Conservation (phyloP, 92 coral and sea anemone species). For the Anthopleura xanthogrammica region DNA sequence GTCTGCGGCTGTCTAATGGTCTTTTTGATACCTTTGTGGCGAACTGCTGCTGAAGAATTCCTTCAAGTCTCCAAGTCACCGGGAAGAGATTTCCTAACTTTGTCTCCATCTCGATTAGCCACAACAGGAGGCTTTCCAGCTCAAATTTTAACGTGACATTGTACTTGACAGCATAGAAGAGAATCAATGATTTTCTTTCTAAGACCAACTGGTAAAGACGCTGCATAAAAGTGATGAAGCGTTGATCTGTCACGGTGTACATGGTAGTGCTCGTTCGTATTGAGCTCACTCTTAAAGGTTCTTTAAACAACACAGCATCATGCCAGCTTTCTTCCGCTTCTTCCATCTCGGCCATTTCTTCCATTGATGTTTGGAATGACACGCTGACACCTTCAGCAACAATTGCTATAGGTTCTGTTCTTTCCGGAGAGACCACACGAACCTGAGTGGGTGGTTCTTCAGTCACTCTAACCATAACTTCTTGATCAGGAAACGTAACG, state of each 20-base stretch:
- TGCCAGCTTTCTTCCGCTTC: slow-evolving; percentile 32
- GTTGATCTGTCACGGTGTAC: slow-evolving; percentile 42
- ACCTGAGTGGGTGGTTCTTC: slow-evolving; percentile 26
- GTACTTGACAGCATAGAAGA: slow-evolving; percentile 60
- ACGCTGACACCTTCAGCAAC: slow-evolving; percentile 8
- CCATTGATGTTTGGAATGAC: slow-evolving; percentile 11
- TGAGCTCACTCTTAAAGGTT: slow-evolving; percentile 15
- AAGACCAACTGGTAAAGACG: slow-evolving; percentile 75
- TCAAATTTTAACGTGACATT: slow-evolving; percentile 65
- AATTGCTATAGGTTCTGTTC: slow-evolving; percentile 6
- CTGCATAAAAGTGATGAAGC: slow-evolving; percentile 72
- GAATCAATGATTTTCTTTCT: slow-evolving; percentile 72
- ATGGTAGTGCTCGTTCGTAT: slow-evolving; percentile 26
- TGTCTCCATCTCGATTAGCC: slow-evolving; percentile 82
- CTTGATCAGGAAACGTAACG: slow-evolving; percentile 30
- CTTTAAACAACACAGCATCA: slow-evolving; percentile 36
- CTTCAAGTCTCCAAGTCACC: slow-evolving; percentile 77
- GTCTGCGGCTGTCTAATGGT: background rate
- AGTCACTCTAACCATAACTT: slow-evolving; percentile 21
- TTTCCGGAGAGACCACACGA: slow-evolving; percentile 15
- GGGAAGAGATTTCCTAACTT: slow-evolving; percentile 69
- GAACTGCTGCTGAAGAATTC: slow-evolving; percentile 59
- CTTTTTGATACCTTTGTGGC: slow-evolving; percentile 73
- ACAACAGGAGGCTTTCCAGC: slow-evolving; percentile 77
- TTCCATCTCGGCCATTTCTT: slow-evolving; percentile 18